phyloP scores from a whole-genome alignment of 2,113 vertebrate species.

The Scatophagus argus region DNA sequence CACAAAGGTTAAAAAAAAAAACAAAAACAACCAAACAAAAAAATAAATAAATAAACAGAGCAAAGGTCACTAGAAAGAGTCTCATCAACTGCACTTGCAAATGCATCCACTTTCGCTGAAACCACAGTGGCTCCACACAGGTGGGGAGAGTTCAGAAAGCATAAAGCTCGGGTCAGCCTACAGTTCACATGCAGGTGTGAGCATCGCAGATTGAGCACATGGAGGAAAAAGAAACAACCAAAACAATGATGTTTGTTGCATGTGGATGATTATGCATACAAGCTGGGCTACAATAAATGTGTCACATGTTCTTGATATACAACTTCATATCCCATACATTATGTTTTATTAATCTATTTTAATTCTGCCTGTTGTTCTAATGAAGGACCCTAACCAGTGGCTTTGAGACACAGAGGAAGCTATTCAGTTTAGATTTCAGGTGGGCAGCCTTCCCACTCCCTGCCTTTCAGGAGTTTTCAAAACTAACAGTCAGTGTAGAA shows the following conservation, averaged over 20 bases:
- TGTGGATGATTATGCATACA: neutral
- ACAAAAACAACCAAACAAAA: neutral
- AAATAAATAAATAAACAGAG: too few species aligned
- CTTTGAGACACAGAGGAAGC: conserved; percentile 18
- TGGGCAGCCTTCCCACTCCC: conserved; percentile 11
- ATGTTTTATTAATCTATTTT: conserved; percentile 15
- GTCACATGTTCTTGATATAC: neutral
- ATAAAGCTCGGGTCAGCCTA: neutral
- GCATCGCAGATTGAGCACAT: conserved; percentile 37
- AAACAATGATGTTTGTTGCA: conserved; percentile 63
- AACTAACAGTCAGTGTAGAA: conserved; percentile 2
- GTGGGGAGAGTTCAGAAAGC: neutral
- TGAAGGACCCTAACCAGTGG: neutral
- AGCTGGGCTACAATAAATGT: conserved; percentile 11
- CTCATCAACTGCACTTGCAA: conserved; percentile 7
- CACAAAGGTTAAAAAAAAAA: conserved; percentile 15
- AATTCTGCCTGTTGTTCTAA: conserved; percentile 21
- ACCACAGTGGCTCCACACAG: conserved; percentile 7
- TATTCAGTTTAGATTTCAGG: conserved; percentile 2
- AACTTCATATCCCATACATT: conserved; percentile 30
- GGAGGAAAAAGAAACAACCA: conserved; percentile 85
- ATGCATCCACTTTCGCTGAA: conserved; percentile 10
- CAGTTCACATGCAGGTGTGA: conserved; percentile 45
- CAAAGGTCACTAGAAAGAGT: neutral
- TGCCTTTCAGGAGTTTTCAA: neutral